Base-by-base conservation (phyloP, 2,888 invertebrate species). In the Volucella zonaria region DNA sequence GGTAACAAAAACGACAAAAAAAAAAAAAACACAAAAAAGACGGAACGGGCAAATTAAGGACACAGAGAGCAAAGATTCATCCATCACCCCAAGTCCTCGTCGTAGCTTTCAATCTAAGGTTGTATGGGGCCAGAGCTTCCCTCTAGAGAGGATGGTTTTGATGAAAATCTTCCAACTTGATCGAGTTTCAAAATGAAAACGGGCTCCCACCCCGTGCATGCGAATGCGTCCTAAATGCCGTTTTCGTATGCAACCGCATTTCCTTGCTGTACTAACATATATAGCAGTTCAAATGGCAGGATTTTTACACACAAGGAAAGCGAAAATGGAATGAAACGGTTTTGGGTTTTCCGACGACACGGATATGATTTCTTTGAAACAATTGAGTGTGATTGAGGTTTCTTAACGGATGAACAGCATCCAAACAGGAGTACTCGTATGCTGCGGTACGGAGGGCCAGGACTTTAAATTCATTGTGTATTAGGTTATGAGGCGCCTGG, bases 211-310 rank as follows among this genome's bases (percentile, higher is more conserved):
- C 18, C 45, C n/a, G 31, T 67, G 73, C 78, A 64, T 59, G 45
- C 74, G 74, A 66, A 74, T 74, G 70, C 66, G 52, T 82, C 54
- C 83, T 75, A 85, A 76, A 75, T 68, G 70, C 71, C 70, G 49
- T 75, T 80, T 66, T 75, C 79, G 75, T 80, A 80, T 83, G 83
- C 80, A 83, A 83, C 80, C 76, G 83, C 83, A 80, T 85, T 85
- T 85, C 80, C 83, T 83, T 70, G 79, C 73, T 83, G 66, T 68
- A n/a, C n/a, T n/a, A n/a, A n/a, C n/a, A n/a, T n/a, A n/a, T n/a
- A 23, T 23, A 78, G 14, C 70, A 51, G 70, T 43, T 23, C 80
- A 67, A 70, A 64, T 75, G 31, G 59, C 23, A 42, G 58, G 62
- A 79, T 70, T 64, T 61, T 52, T 11, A n/a, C 67, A 64, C 61